phyloP scores from a whole-genome alignment of 2,113 vertebrate genomes.

The Elanus axillaris region DNA sequence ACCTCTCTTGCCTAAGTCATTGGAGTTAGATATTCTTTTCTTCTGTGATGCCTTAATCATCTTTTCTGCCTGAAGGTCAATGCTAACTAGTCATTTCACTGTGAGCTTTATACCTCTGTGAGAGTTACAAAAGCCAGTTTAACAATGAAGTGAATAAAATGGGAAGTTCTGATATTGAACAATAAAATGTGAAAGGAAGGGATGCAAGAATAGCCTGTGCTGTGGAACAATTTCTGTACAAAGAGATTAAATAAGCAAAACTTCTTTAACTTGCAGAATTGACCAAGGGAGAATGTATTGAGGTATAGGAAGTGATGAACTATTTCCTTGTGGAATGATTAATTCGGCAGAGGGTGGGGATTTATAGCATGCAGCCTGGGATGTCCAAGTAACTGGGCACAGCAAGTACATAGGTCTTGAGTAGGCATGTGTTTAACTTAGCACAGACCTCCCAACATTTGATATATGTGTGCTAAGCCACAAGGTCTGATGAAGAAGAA shows the following conservation, averaged over 20 bases:
- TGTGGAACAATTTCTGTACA: background rate
- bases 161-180: background rate
- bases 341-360: background rate
- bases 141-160: background rate
- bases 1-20: background rate
- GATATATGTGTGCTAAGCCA: background rate
- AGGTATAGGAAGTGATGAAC: background rate
- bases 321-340: background rate
- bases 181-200: background rate
- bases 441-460: background rate
- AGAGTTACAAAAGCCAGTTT: background rate
- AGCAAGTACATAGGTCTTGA: background rate
- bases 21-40: background rate
- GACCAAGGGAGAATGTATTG: background rate
- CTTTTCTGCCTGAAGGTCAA: background rate
- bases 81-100: background rate
- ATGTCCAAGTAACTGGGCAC: background rate
- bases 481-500: background rate
- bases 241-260: background rate
- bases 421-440: background rate
- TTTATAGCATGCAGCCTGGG: background rate
- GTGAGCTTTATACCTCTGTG: background rate
- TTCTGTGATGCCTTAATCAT: background rate
- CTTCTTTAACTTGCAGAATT: background rate
- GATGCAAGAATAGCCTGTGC: background rate